Evolutionary conservation across 1,140 invertebrate species (phyloP), one percentile per base, ranked within the genome.

Genomic region (Saccostrea cuccullata): DNA sequence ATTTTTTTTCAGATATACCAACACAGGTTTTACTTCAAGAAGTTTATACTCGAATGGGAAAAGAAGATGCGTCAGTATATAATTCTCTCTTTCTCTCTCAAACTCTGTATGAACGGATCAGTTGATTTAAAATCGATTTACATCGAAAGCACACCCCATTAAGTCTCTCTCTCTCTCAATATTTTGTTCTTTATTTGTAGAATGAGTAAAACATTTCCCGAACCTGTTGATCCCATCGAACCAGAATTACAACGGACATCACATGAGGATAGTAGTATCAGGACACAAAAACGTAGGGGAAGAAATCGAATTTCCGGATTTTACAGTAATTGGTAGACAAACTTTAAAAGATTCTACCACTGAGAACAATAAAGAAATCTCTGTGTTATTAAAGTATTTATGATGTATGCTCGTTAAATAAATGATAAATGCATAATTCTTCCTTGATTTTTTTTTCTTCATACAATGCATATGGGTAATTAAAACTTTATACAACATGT

Each of bases 221-320:
- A 77, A 36, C 70, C 70, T 9, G 70, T 77, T 77, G 70, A 77
- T 26, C 70, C 70, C 11, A 26, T 77, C 36, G 70, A 77, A 26
- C 26, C 23, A 13, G 70, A 77, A 30, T 17, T 77, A 30, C 9
- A 77, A 11, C 23, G 70, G 26, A 9, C 70, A 77, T 77, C 70
- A 15, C 70, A 3, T 8, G 70, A 36, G 0, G 70, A 77, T 17
- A 77, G 30, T 15, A 77, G 30, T 15, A 77, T 77, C 15, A 77
- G 30, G 70, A 26, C 70, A 77, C 70, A 77, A 36, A 77, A 77
- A 77, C 70, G 70, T 12, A 26, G 70, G 4, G 70, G 70, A 8
- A 77, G 70, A 77, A 26, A 77, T 36, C 36, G 26, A 17, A 77
- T 77, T 77, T 77, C 70, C 70, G 70, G 70, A 77, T 77, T 77